A percentile compares a stretch with the other conserved stretches of the same genome.
phyloP scores from a whole-genome alignment of 2,797 vertebrate species.

The Myripristis murdjan region DNA sequence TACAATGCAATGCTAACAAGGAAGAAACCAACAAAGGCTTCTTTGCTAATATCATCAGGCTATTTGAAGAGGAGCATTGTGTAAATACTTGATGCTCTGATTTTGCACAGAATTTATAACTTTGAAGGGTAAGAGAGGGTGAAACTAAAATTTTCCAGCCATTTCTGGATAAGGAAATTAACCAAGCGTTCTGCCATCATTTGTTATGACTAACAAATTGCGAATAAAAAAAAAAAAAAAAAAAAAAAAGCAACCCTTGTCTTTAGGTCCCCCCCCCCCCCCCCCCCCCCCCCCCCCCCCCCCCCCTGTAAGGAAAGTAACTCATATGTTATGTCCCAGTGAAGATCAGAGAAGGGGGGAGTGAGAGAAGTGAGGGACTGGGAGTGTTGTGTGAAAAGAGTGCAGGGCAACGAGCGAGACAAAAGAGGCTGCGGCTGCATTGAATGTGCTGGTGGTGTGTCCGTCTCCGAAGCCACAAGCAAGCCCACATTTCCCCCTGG shows the following conservation, averaged over 20 bases:
- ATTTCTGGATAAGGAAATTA: neutral
- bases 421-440: slow-evolving; percentile 87
- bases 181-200: slow-evolving; percentile 2
- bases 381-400: slow-evolving; percentile 82
- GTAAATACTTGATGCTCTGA: slow-evolving; percentile 13
- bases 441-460: slow-evolving; percentile 79
- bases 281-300: no score
- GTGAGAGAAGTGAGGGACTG: slow-evolving; percentile 66
- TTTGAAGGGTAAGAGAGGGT: neutral
- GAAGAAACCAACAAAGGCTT: slow-evolving; percentile 11
- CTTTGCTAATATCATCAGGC: slow-evolving; percentile 50
- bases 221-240: no score
- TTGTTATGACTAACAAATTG: slow-evolving; percentile 32
- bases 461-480: slow-evolving; percentile 82
- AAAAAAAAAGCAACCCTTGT: slow-evolving; percentile 16
- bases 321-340: slow-evolving; percentile 83
- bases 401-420: slow-evolving; percentile 81
- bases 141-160: neutral
- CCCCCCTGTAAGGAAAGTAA: slow-evolving; percentile 75
- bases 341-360: slow-evolving; percentile 77
- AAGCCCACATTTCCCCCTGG: slow-evolving; percentile 62
- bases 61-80: slow-evolving; percentile 52
- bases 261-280: slow-evolving; percentile 23
- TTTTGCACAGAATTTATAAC: slow-evolving; percentile 11
- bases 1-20: slow-evolving; percentile 22